Evolutionary conservation across 2,888 invertebrate genomes (phyloP).

Genomic region (Acrobeloides nanus): DNA sequence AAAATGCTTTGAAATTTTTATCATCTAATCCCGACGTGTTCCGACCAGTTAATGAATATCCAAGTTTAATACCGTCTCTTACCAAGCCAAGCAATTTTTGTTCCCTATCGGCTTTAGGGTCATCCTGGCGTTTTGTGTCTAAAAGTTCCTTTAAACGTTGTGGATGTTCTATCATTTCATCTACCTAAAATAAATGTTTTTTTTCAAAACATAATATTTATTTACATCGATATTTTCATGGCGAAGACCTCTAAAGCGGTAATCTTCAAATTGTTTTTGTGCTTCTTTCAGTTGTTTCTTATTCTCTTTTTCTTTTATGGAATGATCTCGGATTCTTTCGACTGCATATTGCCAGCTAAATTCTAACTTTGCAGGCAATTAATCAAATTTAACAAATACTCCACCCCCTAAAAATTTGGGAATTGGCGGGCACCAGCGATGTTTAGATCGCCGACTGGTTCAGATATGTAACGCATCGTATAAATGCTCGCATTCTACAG

Average conservation of each 20-base stretch:
- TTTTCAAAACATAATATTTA: too few species aligned
- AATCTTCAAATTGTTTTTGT: neutral
- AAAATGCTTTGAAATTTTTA: slow-evolving; percentile 44
- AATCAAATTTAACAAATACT: too few species aligned
- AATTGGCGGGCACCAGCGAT: too few species aligned
- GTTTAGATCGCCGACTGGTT: too few species aligned
- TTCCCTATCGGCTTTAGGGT: slow-evolving; percentile 8
- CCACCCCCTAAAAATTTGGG: too few species aligned
- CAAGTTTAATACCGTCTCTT: slow-evolving; percentile 41
- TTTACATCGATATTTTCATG: slow-evolving; percentile 2
- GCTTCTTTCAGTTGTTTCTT: slow-evolving; percentile 3
- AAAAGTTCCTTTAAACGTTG: slow-evolving; percentile 7
- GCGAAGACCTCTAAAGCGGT: neutral
- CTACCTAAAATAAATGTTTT: too few species aligned
- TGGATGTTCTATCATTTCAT: slow-evolving; percentile 8
- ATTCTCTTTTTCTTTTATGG: slow-evolving; percentile 4
- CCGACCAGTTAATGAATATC: slow-evolving; percentile 39
- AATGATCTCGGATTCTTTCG: slow-evolving; percentile 8
- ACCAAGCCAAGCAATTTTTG: slow-evolving; percentile 23
- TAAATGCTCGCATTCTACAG: too few species aligned
- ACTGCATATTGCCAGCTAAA: slow-evolving; percentile 14
- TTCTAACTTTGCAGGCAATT: too few species aligned
- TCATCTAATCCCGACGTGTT: slow-evolving; percentile 46
- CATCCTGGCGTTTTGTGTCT: slow-evolving; percentile 7
- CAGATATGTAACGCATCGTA: too few species aligned